Conservation (phyloP, 1,140 invertebrate genomes). For the Procambarus virginalis region DNA sequence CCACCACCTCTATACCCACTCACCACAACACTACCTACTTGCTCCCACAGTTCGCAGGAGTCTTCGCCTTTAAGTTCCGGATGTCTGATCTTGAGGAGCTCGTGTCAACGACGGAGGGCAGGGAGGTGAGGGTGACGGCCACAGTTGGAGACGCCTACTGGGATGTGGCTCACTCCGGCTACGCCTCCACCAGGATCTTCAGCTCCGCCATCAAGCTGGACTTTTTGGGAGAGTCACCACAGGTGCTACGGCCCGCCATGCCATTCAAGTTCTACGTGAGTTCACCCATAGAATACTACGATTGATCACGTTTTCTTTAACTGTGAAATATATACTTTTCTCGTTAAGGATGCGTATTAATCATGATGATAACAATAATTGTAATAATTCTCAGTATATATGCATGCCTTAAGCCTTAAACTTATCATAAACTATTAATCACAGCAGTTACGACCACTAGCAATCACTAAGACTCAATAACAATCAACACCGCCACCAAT, state of each 20-base stretch:
- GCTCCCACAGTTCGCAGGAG: conserved; percentile 47
- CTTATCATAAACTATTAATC: too few relatives aligned
- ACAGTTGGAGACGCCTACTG: conserved; percentile 92
- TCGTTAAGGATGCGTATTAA: too few relatives aligned
- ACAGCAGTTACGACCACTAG: too few relatives aligned
- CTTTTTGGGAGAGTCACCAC: conserved; percentile 91
- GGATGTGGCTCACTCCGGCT: conserved; percentile 86
- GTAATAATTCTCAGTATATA: too few relatives aligned
- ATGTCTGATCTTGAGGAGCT: conserved; percentile 84
- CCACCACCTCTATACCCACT: not conserved
- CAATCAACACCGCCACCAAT: too few relatives aligned
- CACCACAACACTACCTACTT: not conserved
- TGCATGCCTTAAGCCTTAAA: too few relatives aligned
- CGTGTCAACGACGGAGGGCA: conserved; percentile 82
- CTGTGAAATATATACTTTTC: too few relatives aligned
- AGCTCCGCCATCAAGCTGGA: conserved; percentile 87
- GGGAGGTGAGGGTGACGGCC: conserved; percentile 90
- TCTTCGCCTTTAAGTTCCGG: conserved; percentile 66
- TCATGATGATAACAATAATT: too few relatives aligned
- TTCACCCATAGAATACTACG: too few relatives aligned
- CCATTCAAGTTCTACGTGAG: conserved; percentile 83
- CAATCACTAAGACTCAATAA: too few relatives aligned
- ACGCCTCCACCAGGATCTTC: conserved; percentile 89
- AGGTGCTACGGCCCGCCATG: conserved; percentile 96
- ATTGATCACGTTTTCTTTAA: too few relatives aligned